Evolutionary conservation across 2,888 invertebrate genomes (phyloP).

Genomic region (Nasonia oneida): DNA sequence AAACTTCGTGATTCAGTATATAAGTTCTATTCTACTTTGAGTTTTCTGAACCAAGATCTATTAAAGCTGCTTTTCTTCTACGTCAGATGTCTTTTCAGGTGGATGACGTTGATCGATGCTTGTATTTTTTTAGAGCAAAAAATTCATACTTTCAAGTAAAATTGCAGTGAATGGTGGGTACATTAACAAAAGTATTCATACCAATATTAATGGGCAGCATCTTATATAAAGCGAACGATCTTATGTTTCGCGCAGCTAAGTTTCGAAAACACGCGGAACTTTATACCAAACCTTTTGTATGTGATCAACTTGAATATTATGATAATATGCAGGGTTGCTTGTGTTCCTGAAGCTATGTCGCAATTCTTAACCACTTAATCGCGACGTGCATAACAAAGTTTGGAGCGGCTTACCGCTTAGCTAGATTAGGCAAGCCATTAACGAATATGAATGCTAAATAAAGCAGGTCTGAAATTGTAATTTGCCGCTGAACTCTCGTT

Average conservation of each 20-base stretch:
- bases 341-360: background rate
- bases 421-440: background rate
- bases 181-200: too few species aligned
- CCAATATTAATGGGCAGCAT: background rate
- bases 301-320: background rate
- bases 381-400: background rate
- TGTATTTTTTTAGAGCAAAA: background rate
- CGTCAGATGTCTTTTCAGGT: background rate
- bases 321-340: background rate
- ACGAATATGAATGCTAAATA: background rate
- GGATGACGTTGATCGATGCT: background rate
- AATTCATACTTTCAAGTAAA: background rate
- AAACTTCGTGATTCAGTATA: background rate
- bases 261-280: background rate
- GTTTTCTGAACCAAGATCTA: background rate
- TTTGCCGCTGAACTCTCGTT: background rate
- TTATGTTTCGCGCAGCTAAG: background rate
- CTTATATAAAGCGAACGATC: background rate
- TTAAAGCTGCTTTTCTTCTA: background rate
- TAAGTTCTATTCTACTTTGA: too few species aligned
- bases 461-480: background rate
- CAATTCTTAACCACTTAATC: background rate
- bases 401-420: background rate
- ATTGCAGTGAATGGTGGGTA: too few species aligned
- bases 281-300: background rate